Evolutionary conservation across 64 coral and sea anemone genomes (phyloP).

Genomic region (Acropora tenuis): DNA sequence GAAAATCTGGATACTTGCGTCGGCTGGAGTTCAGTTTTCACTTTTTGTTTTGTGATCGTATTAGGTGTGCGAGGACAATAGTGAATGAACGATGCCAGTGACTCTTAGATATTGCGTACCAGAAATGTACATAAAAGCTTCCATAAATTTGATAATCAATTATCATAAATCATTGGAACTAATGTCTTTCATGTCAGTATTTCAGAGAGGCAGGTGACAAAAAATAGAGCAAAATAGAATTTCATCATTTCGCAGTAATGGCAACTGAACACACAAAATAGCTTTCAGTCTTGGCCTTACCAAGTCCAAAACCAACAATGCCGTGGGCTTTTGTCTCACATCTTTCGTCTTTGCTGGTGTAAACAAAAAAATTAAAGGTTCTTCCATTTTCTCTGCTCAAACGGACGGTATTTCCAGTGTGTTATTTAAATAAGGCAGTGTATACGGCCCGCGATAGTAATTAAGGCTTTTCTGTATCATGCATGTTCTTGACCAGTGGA

Average conservation of each 20-base stretch:
- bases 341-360: neutral
- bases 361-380: too few relatives aligned
- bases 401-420: too few relatives aligned
- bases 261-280: neutral
- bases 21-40: neutral
- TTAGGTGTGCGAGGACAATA: too few relatives aligned
- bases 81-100: too few relatives aligned
- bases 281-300: neutral
- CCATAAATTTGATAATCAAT: neutral
- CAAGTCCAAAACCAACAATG: neutral
- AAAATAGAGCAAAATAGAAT: neutral
- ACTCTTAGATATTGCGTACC: neutral
- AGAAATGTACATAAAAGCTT: neutral
- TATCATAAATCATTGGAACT: neutral
- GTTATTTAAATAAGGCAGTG: too few relatives aligned
- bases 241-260: neutral
- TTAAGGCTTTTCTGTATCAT: too few relatives aligned
- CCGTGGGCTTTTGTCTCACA: neutral
- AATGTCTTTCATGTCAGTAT: too few relatives aligned
- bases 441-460: too few relatives aligned
- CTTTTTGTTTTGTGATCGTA: neutral
- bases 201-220: neutral
- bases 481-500: too few relatives aligned
- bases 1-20: too few relatives aligned
- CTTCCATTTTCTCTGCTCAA: neutral